phyloP scores from a whole-genome alignment of 2,888 invertebrate genomes.

The Chirona hameri region DNA sequence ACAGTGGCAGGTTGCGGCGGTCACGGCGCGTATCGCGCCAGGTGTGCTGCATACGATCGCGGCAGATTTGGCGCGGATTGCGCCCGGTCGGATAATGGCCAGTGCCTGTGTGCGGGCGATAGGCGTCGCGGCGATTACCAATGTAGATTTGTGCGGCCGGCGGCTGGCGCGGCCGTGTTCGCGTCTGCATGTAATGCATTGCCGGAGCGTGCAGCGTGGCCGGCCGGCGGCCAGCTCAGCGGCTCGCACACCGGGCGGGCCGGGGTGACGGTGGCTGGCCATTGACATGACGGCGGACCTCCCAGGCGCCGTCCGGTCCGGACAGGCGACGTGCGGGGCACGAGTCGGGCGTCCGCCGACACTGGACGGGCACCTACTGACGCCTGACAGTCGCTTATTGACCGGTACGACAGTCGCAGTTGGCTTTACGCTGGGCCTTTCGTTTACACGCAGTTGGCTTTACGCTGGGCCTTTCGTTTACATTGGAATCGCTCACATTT shows the following conservation, averaged over 20 bases:
- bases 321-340: too few relatives aligned
- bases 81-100: background rate
- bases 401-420: too few relatives aligned
- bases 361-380: too few relatives aligned
- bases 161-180: background rate
- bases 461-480: too few relatives aligned
- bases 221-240: background rate
- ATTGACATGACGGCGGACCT: background rate
- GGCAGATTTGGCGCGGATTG: constrained; percentile 6
- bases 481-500: too few relatives aligned
- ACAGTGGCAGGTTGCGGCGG: too few relatives aligned
- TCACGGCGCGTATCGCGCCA: too few relatives aligned
- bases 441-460: too few relatives aligned
- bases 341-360: too few relatives aligned
- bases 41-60: too few relatives aligned
- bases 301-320: background rate
- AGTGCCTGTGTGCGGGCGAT: background rate
- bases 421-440: too few relatives aligned
- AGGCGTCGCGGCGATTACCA: constrained; percentile 1
- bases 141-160: background rate
- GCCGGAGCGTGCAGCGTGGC: background rate
- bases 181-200: background rate
- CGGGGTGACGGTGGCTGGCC: background rate
- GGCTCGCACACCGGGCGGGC: background rate
- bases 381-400: too few relatives aligned